Evolutionary conservation across 2,113 vertebrate genomes (phyloP).

Genomic region (Notiomystis cincta): DNA sequence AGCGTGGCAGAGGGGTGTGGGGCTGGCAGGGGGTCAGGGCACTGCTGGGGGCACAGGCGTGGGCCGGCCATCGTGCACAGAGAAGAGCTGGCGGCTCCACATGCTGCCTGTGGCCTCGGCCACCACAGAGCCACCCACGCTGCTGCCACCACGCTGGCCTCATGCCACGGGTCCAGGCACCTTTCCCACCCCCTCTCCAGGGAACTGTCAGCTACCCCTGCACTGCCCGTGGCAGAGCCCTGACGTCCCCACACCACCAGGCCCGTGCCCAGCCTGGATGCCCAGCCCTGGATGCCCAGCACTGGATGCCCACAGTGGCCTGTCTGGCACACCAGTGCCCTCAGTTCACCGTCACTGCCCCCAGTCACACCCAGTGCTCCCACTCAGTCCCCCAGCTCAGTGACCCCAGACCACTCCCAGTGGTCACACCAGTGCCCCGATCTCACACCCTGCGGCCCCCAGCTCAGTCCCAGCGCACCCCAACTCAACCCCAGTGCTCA

Average conservation of each 20-base stretch:
- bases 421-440: background rate
- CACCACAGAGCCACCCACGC: background rate
- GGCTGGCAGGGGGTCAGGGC: background rate
- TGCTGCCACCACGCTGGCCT: background rate
- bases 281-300: background rate
- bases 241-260: background rate
- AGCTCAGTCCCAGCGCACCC: background rate
- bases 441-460: background rate
- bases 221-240: background rate
- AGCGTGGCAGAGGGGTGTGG: fast-evolving
- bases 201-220: fast-evolving
- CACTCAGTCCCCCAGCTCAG: background rate
- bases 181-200: too few species aligned
- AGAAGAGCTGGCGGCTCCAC: background rate
- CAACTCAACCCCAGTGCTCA: background rate
- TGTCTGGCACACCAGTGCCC: background rate
- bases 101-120: fast-evolving
- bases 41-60: background rate
- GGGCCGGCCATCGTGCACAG: background rate
- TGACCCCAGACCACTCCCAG: background rate
- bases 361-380: background rate
- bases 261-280: background rate
- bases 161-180: fast-evolving
- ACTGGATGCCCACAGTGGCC: background rate
- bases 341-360: background rate